Base-by-base conservation (phyloP, 1,140 invertebrate species). In the Hestina assimilis region DNA sequence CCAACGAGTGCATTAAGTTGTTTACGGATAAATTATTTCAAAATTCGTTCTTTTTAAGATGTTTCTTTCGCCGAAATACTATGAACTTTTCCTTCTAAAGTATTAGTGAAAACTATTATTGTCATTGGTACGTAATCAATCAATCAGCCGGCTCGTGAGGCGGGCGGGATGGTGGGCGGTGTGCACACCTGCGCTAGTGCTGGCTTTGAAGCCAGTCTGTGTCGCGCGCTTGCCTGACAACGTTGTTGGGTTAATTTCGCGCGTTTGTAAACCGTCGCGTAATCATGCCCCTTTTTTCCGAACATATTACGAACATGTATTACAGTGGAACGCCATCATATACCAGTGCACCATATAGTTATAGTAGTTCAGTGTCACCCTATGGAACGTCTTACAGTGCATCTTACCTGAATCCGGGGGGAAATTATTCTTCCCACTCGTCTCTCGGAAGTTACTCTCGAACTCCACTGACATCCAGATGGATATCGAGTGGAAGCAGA, bases 201-300 rank as follows among this genome's bases (percentile, higher is more conserved):
- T 53, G 52, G 55, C 56, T 45, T 50, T 15, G 29, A 40, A 47
- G 28, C 59, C 81, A 83, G 75, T 83, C 66, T 67, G 69, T 61
- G 68, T 61, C 72, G 78, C 72, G 69, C 68, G 66, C 63, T 61
- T 69, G 58, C 42, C 35, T 14, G 28, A 42, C 28, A 28, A 11
- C 53, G 68, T 50, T 58, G 57, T 57, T 63, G 47, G 28, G 50
- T 29, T 41, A 55, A 20, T 46, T 60, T 60, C 57, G 72, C 71
- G 71, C 67, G 63, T 63, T 40, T 47, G 57, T 47, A 43, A 11
- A 46, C 51, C 56, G 46, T 45, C 58, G 64, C 60, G 66, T 55
- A 52, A 87, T 60, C 61, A 92, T 92, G 91, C 91, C 91, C 46
- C 77, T 91, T 31, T 91, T 89, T 79, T 91, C 90, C 50, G 91